Conservation (phyloP, 2,113 vertebrate genomes). For the Burhinus oedicnemus region DNA sequence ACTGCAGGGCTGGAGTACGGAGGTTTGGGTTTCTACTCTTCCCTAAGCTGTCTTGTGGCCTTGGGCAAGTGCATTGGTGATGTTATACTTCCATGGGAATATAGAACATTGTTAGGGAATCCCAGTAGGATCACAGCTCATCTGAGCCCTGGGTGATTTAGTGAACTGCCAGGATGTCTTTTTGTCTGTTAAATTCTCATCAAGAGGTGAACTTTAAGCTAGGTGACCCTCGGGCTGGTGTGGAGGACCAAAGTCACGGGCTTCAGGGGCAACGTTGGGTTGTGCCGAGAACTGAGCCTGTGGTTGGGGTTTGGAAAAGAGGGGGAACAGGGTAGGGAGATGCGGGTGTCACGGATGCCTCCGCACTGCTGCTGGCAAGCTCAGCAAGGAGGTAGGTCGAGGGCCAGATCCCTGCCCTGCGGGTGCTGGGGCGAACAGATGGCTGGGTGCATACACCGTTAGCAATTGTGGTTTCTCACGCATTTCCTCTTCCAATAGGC, state of each 20-base stretch:
- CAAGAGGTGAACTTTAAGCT: not conserved
- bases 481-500: constrained; percentile 59
- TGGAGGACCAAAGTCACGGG: not conserved
- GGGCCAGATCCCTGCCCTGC: not conserved
- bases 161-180: not conserved
- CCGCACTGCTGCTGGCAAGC: not conserved
- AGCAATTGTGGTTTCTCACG: rapidly evolving
- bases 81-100: not conserved
- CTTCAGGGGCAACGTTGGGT: rapidly evolving
- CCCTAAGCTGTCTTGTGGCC: not conserved
- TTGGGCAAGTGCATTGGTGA: not conserved
- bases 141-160: not conserved
- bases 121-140: not conserved
- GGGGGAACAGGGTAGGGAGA: not conserved
- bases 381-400: not conserved
- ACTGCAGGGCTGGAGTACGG: not conserved
- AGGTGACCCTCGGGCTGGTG: not conserved
- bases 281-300: not conserved
- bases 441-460: rapidly evolving
- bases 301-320: not conserved
- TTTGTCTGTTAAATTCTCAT: not conserved
- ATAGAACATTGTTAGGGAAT: not conserved
- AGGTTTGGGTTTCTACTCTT: not conserved
- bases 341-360: not conserved
- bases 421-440: not conserved